Evolutionary conservation across 2,113 vertebrate genomes (phyloP).

Genomic region (Neoarius graeffei): DNA sequence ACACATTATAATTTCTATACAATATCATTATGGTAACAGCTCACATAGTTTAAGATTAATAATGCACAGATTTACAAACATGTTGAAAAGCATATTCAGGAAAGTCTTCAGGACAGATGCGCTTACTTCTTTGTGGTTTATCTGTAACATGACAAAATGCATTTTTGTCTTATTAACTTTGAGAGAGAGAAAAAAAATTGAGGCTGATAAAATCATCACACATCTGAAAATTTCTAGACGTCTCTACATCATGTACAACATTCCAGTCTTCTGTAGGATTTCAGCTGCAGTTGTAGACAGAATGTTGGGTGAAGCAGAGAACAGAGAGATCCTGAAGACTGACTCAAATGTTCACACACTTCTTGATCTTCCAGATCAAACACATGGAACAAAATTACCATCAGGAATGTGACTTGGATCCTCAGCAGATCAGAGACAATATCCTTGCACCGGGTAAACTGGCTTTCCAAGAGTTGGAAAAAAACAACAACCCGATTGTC

Average conservation of each 20-base stretch:
- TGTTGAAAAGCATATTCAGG: not conserved
- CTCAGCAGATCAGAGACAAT: not conserved
- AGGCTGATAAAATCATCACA: not conserved
- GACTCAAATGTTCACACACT: slow-evolving; percentile 1
- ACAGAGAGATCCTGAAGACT: not conserved
- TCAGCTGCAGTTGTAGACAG: not conserved
- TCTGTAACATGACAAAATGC: not conserved
- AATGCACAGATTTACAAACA: not conserved
- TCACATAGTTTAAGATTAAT: not conserved
- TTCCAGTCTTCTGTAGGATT: not conserved
- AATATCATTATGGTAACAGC: not conserved
- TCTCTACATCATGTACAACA: not conserved
- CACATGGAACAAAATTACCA: not conserved
- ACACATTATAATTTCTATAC: not conserved
- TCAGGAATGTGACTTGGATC: not conserved
- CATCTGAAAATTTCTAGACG: not conserved
- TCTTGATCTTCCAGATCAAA: not conserved
- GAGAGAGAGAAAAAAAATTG: not conserved
- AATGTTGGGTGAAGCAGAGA: not conserved
- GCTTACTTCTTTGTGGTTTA: not conserved
- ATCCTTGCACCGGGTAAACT: not conserved
- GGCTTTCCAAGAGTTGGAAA: not conserved
- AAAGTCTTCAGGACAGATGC: not conserved
- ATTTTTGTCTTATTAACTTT: not conserved
- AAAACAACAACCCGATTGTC: not conserved